phyloP scores from a whole-genome alignment of 1,140 invertebrate genomes.

The Cherax destructor region DNA sequence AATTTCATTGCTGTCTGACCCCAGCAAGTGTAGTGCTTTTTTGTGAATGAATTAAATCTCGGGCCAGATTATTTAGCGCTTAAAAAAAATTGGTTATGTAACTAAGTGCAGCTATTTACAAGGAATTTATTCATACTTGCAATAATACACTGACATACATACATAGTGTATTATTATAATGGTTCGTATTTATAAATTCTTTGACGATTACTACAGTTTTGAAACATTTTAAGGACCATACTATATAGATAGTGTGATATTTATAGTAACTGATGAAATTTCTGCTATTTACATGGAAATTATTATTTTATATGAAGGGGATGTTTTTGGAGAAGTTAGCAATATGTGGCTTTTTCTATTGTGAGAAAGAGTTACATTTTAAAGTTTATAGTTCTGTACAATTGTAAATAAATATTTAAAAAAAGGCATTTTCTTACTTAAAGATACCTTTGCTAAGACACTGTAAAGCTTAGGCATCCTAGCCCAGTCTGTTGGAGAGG shows the following conservation, averaged over 20 bases:
- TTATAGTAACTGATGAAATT: background rate
- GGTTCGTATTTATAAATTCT: background rate
- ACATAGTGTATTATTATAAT: too few species aligned
- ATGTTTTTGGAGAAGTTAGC: slow-evolving; percentile 2
- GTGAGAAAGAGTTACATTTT: background rate
- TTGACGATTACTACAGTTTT: background rate
- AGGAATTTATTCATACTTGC: too few species aligned
- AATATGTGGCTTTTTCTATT: background rate
- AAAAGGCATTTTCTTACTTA: background rate
- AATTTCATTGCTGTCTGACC: too few species aligned
- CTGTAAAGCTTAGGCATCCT: too few species aligned
- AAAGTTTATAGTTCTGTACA: slow-evolving; percentile 7
- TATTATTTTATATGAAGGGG: background rate
- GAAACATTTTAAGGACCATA: background rate
- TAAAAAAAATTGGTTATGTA: too few species aligned
- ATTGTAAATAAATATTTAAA: background rate
- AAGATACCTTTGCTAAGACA: too few species aligned
- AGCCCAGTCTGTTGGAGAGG: too few species aligned
- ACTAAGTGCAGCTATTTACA: background rate
- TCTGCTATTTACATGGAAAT: background rate
- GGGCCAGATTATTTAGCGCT: too few species aligned
- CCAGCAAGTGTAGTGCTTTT: too few species aligned
- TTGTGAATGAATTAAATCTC: too few species aligned
- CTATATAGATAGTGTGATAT: background rate
- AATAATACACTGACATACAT: too few species aligned